phyloP scores from a whole-genome alignment of 2,797 vertebrate genomes.

The Coregonus ussuriensis region DNA sequence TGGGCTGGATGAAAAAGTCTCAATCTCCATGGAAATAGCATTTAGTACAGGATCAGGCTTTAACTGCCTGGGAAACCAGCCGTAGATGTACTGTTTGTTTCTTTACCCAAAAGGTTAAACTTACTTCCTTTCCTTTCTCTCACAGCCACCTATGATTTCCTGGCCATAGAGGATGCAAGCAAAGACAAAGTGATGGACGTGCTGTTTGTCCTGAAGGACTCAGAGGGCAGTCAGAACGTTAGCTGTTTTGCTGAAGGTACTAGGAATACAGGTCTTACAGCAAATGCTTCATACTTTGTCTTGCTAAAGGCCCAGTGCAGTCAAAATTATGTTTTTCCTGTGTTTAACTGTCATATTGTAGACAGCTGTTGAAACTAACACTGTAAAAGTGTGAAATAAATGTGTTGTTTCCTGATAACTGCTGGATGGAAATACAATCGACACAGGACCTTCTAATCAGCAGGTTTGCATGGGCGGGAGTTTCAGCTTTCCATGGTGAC shows the following conservation, averaged over 20 bases:
- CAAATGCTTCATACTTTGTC: background rate
- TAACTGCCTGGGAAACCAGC: background rate
- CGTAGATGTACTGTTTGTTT: background rate
- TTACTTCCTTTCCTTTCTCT: background rate
- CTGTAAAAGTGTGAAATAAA: no score
- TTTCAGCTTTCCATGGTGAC: no score
- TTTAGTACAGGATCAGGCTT: background rate
- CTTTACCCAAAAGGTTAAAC: background rate
- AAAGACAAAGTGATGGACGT: conserved; percentile 87
- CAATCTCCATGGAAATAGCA: background rate
- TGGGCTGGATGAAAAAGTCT: no score
- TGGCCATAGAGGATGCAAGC: conserved; percentile 77
- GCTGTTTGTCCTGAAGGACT: conserved; percentile 80
- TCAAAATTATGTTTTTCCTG: background rate
- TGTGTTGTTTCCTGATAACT: no score
- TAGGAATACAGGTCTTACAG: background rate
- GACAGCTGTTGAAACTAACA: no score
- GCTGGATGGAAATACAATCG: no score
- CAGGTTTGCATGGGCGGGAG: no score
- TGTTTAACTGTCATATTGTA: background rate
- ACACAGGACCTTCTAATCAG: no score
- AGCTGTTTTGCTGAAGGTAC: conserved; percentile 82
- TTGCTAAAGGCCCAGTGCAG: no score
- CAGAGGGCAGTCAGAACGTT: conserved; percentile 64
- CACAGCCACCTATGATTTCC: conserved; percentile 83